Evolutionary conservation across 2,888 invertebrate genomes (phyloP).

Genomic region (Leuctra nigra): DNA sequence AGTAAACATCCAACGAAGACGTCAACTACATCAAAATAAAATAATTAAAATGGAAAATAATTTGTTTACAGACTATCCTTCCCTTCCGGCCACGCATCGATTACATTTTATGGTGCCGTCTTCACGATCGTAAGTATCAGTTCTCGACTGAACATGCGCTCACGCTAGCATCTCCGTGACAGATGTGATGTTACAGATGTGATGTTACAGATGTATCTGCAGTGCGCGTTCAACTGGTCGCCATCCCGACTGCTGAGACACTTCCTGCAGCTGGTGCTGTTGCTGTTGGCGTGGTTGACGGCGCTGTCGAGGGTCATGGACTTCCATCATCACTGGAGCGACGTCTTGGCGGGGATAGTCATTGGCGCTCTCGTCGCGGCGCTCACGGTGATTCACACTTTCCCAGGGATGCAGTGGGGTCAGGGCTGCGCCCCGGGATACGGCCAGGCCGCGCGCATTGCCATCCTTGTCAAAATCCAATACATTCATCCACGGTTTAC

Average conservation of each 20-base stretch:
- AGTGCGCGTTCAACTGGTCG: constrained; percentile 73
- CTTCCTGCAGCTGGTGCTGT: constrained; percentile 69
- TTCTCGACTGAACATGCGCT: no score
- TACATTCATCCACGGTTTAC: no score
- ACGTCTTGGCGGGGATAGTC: constrained; percentile 74
- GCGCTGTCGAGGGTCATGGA: constrained; percentile 86
- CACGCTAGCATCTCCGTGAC: no score
- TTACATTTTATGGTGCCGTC: constrained; percentile 78
- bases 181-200: background rate
- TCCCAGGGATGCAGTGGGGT: background rate
- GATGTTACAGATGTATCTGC: constrained; percentile 58
- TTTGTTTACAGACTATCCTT: constrained; percentile 61
- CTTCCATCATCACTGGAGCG: constrained; percentile 98
- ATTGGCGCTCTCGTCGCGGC: constrained; percentile 37
- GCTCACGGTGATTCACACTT: constrained; percentile 33
- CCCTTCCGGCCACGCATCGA: constrained; percentile 87
- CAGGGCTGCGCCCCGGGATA: no score
- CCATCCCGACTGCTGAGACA: constrained; percentile 75
- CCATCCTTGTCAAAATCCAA: no score
- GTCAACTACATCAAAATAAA: no score
- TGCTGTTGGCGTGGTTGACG: constrained; percentile 77
- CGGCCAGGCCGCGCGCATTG: no score
- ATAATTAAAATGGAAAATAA: no score
- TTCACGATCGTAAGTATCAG: constrained; percentile 72
- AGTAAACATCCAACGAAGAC: no score